Conservation (phyloP, 2,797 vertebrate genomes). For the Clarias laeviceps region DNA sequence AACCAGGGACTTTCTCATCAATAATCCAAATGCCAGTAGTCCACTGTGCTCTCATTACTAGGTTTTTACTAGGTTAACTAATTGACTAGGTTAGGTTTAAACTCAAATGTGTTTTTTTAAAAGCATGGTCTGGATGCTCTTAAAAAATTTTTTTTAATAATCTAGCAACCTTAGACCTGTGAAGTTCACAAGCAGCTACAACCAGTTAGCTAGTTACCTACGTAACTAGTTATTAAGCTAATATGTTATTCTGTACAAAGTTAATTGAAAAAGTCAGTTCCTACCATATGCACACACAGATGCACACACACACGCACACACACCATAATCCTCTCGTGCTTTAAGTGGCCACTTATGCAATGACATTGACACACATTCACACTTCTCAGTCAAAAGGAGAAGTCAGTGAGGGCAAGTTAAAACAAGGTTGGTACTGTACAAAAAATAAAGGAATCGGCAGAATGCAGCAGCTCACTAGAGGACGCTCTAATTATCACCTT, state of each 20-base stretch:
- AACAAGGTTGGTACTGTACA: background rate
- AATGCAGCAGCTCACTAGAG: conserved; percentile 21
- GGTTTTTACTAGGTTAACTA: no score
- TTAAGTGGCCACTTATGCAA: background rate
- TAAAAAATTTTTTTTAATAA: background rate
- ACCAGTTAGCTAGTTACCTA: no score
- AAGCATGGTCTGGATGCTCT: background rate
- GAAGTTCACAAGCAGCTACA: background rate
- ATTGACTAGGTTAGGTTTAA: no score
- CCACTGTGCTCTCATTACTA: no score
- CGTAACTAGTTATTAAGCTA: background rate
- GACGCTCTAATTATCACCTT: conserved; percentile 25
- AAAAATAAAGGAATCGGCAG: background rate
- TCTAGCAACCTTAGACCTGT: background rate
- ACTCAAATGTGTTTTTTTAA: no score
- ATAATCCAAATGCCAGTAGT: no score
- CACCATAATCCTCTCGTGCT: background rate
- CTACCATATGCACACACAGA: background rate
- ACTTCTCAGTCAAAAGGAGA: background rate
- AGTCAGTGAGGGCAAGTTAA: background rate
- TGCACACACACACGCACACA: background rate
- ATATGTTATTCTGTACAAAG: background rate
- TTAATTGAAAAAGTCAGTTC: background rate
- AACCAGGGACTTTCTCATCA: no score
- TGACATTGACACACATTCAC: background rate